Evolutionary conservation across 2,113 vertebrate species (phyloP), one percentile per base, ranked within the genome.

Genomic region (Ranitomeya variabilis): DNA sequence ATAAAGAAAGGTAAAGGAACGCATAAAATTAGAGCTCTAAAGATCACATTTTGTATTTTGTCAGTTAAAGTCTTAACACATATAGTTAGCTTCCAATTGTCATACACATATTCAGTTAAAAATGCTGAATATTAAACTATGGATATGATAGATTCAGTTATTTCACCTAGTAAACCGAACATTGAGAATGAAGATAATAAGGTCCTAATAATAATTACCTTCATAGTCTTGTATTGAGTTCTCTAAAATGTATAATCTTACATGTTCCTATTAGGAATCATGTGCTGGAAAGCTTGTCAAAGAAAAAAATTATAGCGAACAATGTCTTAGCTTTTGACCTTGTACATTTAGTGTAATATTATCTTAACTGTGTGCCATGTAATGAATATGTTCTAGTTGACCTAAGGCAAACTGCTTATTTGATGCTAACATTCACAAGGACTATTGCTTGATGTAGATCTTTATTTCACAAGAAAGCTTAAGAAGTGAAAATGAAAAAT

Each of bases 281-380:
- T 78, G 81, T 77, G 15, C 52, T 84, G 60, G 26, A 69, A 84
- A 85, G 64, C 6, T 62, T 66, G 71, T 83, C 67, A 83, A 60
- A 60, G 12, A 21, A 11, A 51, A 51, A 89, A 89, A 89, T 64
- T 77, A 83, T 66, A 89, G 69, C 85, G 81, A 79, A 79, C 37
- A 37, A 57, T 23, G 60, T 89, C 60, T 89, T 79, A 89, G 87
- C 87, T 89, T 89, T 79, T 89, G 87, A 89, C 87, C 87, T 89
- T 85, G 73, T 69, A 77, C 83, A 79, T 85, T 85, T 64, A 78
- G 59, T 85, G 87, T 89, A 89, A 89, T 89, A 88, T 88, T 83
- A 89, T 89, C 87, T 89, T 89, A 89, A 89, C 73, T 85, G 60
- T 89, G 82, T 71, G 31, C 73, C 31, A 79, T 89, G 87, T 85